Percentiles rank a stretch among this genome's conserved stretches.
phyloP scores from a whole-genome alignment of 2,797 vertebrate genomes.

The Glossophaga mutica region DNA sequence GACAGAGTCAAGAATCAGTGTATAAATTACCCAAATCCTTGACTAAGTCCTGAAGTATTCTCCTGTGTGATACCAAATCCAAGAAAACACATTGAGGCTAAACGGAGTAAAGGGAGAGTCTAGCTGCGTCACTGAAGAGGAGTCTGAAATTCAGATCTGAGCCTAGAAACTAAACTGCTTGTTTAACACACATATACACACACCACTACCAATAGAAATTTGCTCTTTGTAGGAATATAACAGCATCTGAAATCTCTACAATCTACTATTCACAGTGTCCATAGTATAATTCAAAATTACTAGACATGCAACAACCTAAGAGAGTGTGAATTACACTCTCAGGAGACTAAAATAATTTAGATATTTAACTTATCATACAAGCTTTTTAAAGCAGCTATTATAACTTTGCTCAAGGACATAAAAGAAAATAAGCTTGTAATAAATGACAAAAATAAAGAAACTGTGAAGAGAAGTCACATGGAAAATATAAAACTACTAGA shows the following conservation, averaged over 20 bases:
- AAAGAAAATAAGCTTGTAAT: neutral
- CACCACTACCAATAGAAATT: neutral
- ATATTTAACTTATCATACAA: neutral
- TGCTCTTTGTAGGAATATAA: neutral
- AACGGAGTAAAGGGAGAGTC: neutral
- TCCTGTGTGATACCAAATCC: neutral
- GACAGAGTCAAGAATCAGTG: neutral
- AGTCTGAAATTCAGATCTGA: neutral
- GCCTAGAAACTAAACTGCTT: neutral
- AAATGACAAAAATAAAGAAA: neutral
- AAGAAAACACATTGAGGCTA: neutral
- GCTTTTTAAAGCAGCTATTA: slow-evolving; percentile 16
- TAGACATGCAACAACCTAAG: neutral
- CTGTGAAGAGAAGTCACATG: neutral
- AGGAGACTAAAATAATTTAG: neutral
- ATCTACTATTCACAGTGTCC: neutral
- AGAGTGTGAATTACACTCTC: neutral
- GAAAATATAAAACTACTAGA: neutral
- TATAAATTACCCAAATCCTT: neutral
- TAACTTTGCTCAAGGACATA: neutral
- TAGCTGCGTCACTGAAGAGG: neutral
- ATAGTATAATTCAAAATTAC: neutral
- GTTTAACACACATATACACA: neutral
- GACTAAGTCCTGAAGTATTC: neutral
- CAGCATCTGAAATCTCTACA: neutral